phyloP scores from a whole-genome alignment of 2,888 invertebrate species.

The Eretmocerus hayati region DNA sequence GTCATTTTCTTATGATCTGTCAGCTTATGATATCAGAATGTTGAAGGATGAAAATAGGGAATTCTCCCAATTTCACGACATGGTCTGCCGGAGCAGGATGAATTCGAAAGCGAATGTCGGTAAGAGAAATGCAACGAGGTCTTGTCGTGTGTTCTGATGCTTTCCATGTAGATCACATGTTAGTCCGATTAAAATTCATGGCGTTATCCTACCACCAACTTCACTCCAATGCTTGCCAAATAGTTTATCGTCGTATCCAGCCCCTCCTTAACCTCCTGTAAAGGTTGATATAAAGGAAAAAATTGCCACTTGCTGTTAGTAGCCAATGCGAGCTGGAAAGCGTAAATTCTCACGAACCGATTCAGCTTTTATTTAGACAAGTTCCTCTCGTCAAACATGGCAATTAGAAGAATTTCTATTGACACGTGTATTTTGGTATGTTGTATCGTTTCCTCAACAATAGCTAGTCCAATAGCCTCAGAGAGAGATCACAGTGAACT shows the following conservation, averaged over 20 bases:
- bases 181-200: constrained; percentile 41
- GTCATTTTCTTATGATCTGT: too few species aligned
- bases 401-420: too few species aligned
- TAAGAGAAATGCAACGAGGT: constrained; percentile 35
- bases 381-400: too few species aligned
- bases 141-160: constrained; percentile 32
- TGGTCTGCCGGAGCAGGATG: constrained; percentile 5
- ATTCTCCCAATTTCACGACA: constrained; percentile 1
- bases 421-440: too few species aligned
- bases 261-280: constrained; percentile 35
- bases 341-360: too few species aligned
- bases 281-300: constrained; percentile 39
- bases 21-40: constrained; percentile 27
- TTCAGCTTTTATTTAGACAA: too few species aligned
- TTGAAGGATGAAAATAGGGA: too few species aligned
- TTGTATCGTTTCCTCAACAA: too few species aligned
- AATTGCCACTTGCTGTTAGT: constrained; percentile 33
- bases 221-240: constrained; percentile 41
- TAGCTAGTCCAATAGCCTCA: not conserved
- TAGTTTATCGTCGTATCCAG: constrained; percentile 32
- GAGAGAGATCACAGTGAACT: constrained; percentile 11
- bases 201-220: constrained; percentile 26
- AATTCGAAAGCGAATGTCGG: constrained; percentile 36
- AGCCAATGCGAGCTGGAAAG: constrained; percentile 27
- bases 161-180: constrained; percentile 15